phyloP scores from a whole-genome alignment of 2,797 vertebrate species.

The Mormyrops boulengeri region DNA sequence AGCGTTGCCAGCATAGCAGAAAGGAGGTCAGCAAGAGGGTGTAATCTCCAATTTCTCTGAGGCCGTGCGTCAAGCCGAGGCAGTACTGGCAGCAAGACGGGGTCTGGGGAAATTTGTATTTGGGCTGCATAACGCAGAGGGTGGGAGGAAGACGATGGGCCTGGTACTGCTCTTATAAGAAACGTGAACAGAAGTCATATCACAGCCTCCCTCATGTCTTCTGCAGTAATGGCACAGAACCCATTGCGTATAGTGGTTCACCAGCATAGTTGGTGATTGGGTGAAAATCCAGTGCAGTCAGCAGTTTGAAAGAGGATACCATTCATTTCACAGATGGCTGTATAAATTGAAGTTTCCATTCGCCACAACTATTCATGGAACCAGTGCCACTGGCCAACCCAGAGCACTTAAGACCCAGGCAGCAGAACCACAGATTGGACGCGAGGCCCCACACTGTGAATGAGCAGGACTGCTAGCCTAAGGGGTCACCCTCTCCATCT shows the following conservation, averaged over 20 bases:
- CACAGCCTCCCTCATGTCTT: not conserved
- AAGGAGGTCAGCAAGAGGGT: slow-evolving; percentile 9
- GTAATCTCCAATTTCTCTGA: slow-evolving; percentile 5
- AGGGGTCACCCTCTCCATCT: not conserved
- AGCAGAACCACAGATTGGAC: not conserved
- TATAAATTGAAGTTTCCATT: not conserved
- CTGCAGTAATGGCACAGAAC: not conserved
- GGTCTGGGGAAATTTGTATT: not conserved
- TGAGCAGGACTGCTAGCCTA: not conserved
- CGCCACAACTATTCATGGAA: slow-evolving; percentile 9
- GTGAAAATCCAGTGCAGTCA: not conserved
- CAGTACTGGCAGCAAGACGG: not conserved
- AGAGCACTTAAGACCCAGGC: not conserved
- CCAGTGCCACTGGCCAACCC: not conserved
- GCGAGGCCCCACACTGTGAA: not conserved
- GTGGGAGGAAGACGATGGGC: not conserved
- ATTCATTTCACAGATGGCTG: slow-evolving; percentile 2
- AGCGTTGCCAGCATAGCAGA: not conserved
- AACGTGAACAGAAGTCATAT: not conserved
- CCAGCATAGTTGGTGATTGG: not conserved
- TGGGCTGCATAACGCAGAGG: not conserved
- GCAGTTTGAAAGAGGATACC: not conserved
- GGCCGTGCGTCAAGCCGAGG: not conserved
- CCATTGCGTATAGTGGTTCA: not conserved
- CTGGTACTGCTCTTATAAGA: not conserved